Evolutionary conservation across 2,797 vertebrate genomes (phyloP), one percentile per base, ranked within the genome.

Genomic region (Sus cebifrons): DNA sequence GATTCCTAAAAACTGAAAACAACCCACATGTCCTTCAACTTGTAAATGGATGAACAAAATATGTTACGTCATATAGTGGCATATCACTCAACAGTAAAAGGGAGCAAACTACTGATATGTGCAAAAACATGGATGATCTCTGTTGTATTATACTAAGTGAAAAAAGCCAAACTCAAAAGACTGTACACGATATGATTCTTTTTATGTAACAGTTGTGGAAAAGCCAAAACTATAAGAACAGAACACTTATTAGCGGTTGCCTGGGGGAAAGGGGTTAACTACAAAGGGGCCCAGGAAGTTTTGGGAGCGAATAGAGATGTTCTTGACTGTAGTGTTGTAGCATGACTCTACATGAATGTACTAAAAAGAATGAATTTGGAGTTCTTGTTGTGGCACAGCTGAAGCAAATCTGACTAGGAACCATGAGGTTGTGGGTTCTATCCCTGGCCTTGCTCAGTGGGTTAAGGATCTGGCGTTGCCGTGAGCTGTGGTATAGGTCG

Each of bases 1-100:
- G 87, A 52, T 36, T 83, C 44, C 77, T 87, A 58, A 96, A 91
- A 89, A 11, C 36, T 95, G 20, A 52, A 64, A 86, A 60, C 40
- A 88, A n/a, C 6, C 21, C 16, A 83, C 65, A 60, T 67, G 64
- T 56, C 68, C 20, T 78, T 86, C n/a, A 92, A 13, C 36, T 93
- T 49, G 64, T 79, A 79, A 70, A n/a, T 54, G 74, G 27, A 90
- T 64, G 56, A 58, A 62, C 70, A 91, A 36, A 77, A 84, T 91
- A 5, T 68, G 29, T 92, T 86, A 75, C 40, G 58, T 77, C 68
- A 73, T 75, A 81, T 18, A 77, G 2, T 77, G 25, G 52, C 54
- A 32, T 91, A 74, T 70, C 91, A 74, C 40, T 75, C 32, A 91
- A 16, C 36, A 67, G 11, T 89, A 83, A 83, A 89, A 85, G 49